Evolutionary conservation across 2,888 invertebrate genomes (phyloP).

Genomic region (Tachina fera): DNA sequence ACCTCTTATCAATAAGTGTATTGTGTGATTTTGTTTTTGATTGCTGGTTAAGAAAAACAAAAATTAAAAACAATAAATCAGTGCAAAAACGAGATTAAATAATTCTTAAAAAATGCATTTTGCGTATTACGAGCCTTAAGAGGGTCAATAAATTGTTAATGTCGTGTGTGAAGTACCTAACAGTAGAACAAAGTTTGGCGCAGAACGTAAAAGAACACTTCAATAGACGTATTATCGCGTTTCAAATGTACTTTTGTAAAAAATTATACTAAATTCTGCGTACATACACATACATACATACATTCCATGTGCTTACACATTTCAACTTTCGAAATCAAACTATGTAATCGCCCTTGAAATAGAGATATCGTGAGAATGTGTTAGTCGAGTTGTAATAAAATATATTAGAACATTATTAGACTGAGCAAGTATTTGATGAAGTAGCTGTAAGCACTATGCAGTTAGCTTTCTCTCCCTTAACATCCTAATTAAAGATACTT

Average conservation of each 20-base stretch:
- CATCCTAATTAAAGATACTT: too few relatives aligned
- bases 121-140: constrained; percentile 4
- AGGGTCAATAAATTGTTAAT: constrained; percentile 46
- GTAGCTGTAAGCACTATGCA: too few relatives aligned
- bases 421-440: too few relatives aligned
- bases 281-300: too few relatives aligned
- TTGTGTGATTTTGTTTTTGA: constrained; percentile 22
- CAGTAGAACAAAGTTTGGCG: constrained; percentile 1
- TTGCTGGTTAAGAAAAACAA: constrained; percentile 17
- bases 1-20: constrained; percentile 41
- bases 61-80: constrained; percentile 17
- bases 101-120: constrained; percentile 15
- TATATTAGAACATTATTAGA: too few relatives aligned
- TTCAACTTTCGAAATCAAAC: too few relatives aligned
- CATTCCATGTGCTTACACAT: too few relatives aligned
- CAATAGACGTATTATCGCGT: not conserved
- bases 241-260: not conserved
- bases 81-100: constrained; percentile 10
- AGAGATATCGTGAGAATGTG: too few relatives aligned
- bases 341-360: too few relatives aligned
- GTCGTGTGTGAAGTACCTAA: constrained; percentile 49
- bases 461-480: too few relatives aligned
- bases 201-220: not conserved
- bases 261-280: too few relatives aligned
- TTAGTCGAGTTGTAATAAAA: too few relatives aligned